These are phyloP conservation scores for Phalloptychus januarius DNA, from an alignment of 2,797 vertebrate genomes.

Conservation along the genomic window DNA sequence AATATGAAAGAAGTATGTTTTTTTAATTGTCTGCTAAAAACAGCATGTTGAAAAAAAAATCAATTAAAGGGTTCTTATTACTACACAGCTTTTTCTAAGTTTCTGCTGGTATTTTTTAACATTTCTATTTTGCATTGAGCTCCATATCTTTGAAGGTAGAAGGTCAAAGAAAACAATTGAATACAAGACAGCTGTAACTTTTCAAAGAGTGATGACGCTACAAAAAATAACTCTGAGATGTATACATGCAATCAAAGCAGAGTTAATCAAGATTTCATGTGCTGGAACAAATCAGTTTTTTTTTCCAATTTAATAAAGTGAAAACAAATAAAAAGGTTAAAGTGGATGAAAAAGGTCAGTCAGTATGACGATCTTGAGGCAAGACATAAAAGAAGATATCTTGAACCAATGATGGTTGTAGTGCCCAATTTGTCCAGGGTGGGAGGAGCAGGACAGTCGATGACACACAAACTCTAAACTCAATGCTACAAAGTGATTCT, in stretches of 20 bases:
- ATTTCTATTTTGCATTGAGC: not conserved
- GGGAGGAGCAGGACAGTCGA: constrained; percentile 20
- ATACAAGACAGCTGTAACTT: not conserved
- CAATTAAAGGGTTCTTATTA: not conserved
- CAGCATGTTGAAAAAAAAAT: not conserved
- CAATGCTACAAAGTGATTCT: constrained; percentile 46
- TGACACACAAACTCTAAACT: constrained; percentile 26
- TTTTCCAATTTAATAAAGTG: not conserved
- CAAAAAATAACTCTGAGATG: not conserved
- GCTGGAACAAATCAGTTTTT: not conserved
- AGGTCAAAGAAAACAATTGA: not conserved
- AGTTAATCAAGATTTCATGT: not conserved
- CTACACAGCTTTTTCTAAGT: not conserved
- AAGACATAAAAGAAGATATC: constrained; percentile 39
- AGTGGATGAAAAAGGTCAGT: not conserved
- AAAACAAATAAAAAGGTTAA: not conserved
- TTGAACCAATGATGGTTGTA: constrained; percentile 6
- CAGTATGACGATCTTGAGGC: constrained; percentile 16
- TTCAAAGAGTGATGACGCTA: not conserved
- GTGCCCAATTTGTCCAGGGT: constrained; percentile 19
- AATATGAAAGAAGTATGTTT: not conserved
- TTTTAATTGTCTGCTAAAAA: not conserved
- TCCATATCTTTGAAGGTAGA: not conserved
- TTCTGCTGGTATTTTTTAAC: not conserved
- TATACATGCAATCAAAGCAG: not conserved